Percentiles rank a stretch among this genome's conserved stretches.
phyloP scores from a whole-genome alignment of 2,888 invertebrate genomes.

The Drosophila putrida region DNA sequence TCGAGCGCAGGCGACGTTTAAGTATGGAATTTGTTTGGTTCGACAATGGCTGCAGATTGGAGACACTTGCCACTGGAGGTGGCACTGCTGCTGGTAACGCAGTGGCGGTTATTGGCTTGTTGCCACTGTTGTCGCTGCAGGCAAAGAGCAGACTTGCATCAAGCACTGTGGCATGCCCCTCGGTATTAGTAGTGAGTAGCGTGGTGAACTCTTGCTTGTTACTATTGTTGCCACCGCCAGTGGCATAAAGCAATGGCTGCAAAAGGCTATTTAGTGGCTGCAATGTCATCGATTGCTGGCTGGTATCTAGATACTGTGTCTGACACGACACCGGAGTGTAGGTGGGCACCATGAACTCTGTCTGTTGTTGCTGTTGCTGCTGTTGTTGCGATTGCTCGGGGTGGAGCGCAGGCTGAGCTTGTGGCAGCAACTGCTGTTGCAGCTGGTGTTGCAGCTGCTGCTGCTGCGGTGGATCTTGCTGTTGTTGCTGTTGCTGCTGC shows the following conservation, averaged over 20 bases:
- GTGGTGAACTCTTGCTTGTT: conserved; percentile 50
- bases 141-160: conserved; percentile 59
- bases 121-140: conserved; percentile 85
- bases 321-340: conserved; percentile 66
- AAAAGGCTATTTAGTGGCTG: conserved; percentile 69
- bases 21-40: conserved; percentile 84
- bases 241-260: conserved; percentile 52
- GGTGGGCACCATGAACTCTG: conserved; percentile 64
- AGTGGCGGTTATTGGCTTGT: conserved; percentile 64
- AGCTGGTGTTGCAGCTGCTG: conserved; percentile 30
- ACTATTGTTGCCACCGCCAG: conserved; percentile 19
- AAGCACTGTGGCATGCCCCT: conserved; percentile 58
- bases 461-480: conserved; percentile 24
- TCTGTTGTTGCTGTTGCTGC: conserved; percentile 54
- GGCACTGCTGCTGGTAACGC: conserved; percentile 54
- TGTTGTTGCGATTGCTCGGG: conserved; percentile 20
- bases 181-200: conserved; percentile 35
- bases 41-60: conserved; percentile 79
- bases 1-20: conserved; percentile 82
- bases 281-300: conserved; percentile 51
- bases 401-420: conserved; percentile 10
- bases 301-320: conserved; percentile 57
- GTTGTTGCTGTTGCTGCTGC: conserved; percentile 35
- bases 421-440: conserved; percentile 43
- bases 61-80: conserved; percentile 37